phyloP scores from a whole-genome alignment of 1,140 invertebrate species.

The Neodiprion lecontei region DNA sequence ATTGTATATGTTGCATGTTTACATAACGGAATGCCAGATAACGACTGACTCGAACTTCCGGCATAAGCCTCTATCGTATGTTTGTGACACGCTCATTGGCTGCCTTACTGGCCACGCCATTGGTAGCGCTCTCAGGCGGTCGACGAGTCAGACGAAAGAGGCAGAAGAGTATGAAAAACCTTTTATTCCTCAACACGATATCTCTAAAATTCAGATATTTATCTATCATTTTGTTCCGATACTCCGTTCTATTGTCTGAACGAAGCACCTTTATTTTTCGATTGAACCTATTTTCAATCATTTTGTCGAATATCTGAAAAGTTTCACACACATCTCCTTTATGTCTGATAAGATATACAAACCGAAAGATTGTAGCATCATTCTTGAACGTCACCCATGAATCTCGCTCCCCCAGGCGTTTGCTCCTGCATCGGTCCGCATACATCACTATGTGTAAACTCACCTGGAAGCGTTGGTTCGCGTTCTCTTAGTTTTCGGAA shows the following conservation, averaged over 20 bases:
- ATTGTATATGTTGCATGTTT: no score
- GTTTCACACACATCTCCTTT: slow-evolving; percentile 8
- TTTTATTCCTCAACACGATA: no score
- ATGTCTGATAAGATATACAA: neutral
- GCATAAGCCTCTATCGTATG: no score
- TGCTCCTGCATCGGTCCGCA: slow-evolving; percentile 36
- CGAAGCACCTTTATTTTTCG: slow-evolving; percentile 16
- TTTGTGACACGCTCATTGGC: no score
- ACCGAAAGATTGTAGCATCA: slow-evolving; percentile 16
- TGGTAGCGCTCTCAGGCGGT: no score
- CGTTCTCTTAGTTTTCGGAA: slow-evolving; percentile 41
- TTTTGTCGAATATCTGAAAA: neutral
- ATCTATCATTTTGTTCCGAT: neutral
- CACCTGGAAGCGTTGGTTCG: slow-evolving; percentile 41
- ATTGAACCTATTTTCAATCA: neutral
- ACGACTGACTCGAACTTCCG: no score
- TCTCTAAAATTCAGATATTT: slow-evolving; percentile 5
- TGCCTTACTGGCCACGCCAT: no score
- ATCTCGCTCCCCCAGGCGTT: slow-evolving; percentile 45
- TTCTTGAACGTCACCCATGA: slow-evolving; percentile 41
- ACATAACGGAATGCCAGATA: no score
- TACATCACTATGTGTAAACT: slow-evolving; percentile 40
- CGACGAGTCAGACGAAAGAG: no score
- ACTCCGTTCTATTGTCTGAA: slow-evolving; percentile 21
- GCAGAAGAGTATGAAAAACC: no score